phyloP scores from a whole-genome alignment of 2,113 vertebrate species.

The Aviceda subcristata region DNA sequence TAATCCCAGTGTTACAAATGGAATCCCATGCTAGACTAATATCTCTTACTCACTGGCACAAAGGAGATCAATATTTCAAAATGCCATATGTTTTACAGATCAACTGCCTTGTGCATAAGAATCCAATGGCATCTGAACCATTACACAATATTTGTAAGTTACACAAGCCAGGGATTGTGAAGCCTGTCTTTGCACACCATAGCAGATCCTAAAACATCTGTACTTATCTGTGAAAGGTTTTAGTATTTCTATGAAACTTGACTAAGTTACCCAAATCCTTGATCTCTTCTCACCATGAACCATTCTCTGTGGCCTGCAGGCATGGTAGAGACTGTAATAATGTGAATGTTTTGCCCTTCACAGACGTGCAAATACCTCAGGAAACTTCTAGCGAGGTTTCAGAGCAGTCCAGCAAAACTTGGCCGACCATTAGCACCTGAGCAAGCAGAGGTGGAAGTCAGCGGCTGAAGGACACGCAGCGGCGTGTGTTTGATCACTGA shows the following conservation, averaged over 20 bases:
- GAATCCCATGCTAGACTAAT: slow-evolving; percentile 73
- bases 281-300: background rate
- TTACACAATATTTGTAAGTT: slow-evolving; percentile 33
- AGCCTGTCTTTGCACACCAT: background rate
- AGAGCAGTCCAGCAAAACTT: background rate
- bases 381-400: background rate
- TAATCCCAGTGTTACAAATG: slow-evolving; percentile 75
- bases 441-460: background rate
- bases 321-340: background rate
- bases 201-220: background rate
- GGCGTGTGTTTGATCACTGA: background rate
- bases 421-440: background rate
- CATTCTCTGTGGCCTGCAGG: background rate
- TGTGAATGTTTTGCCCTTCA: background rate
- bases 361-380: background rate
- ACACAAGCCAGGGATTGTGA: background rate
- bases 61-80: slow-evolving; percentile 80
- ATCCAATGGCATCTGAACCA: slow-evolving; percentile 40
- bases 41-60: slow-evolving; percentile 68
- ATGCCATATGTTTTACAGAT: slow-evolving; percentile 76
- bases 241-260: background rate
- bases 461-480: background rate
- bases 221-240: background rate
- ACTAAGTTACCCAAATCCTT: background rate
- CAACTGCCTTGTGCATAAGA: slow-evolving; percentile 54